Conservation (phyloP, 2,113 vertebrate genomes). For the Naja naja region DNA sequence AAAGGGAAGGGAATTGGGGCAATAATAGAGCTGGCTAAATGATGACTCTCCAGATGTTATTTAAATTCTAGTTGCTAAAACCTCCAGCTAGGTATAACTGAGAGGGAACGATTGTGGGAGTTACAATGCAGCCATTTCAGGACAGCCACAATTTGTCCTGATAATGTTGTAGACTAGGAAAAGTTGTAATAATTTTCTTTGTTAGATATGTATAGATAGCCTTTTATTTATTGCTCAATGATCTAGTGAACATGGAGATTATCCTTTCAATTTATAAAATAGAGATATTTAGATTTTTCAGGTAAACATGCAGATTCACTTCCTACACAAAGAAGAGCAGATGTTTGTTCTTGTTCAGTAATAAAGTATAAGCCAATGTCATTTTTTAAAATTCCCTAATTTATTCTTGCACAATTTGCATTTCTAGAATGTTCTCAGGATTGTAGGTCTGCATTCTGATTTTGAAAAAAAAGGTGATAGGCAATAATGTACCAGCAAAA, state of each 20-base stretch:
- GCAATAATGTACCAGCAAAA: conserved; percentile 27
- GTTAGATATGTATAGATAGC: background rate
- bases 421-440: conserved; percentile 38
- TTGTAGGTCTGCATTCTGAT: conserved; percentile 17
- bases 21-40: background rate
- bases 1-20: background rate
- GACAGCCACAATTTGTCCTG: background rate
- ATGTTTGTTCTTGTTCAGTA: background rate
- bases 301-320: background rate
- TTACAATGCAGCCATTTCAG: background rate
- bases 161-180: background rate
- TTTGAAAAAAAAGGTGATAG: conserved; percentile 1
- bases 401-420: conserved; percentile 41
- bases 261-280: conserved; percentile 11
- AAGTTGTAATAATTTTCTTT: background rate
- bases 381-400: conserved; percentile 27
- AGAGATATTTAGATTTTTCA: background rate
- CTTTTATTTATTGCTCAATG: background rate
- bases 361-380: conserved; percentile 36
- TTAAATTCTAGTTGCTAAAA: background rate
- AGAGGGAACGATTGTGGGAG: background rate
- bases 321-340: background rate
- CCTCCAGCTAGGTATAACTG: background rate
- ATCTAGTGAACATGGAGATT: background rate
- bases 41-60: background rate